Evolutionary conservation across 1,140 invertebrate species (phyloP), one percentile per base, ranked within the genome.

Genomic region (Zaprionus capensis): DNA sequence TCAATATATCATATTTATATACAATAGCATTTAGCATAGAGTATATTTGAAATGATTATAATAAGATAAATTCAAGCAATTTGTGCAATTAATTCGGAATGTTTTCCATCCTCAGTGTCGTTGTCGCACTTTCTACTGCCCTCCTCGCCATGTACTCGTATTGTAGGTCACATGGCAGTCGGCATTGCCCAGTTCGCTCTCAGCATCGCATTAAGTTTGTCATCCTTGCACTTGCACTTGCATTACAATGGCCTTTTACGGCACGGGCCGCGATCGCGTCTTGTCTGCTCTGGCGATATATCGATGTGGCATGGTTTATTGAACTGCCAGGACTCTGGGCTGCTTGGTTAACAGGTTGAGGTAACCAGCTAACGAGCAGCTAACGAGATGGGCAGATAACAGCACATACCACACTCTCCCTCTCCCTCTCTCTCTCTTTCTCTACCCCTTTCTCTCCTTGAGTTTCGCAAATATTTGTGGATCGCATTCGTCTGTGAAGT

Each of bases 401-500:
- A 63, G 17, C 70, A 44, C 55, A 61, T 67, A 22, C 71, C 63
- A 3, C 56, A 22, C 36, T 12, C 55, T 34, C 15, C 1, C 31
- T 5, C 55, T 1, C 24, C 17, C 26, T n/a, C 15, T 34, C 14
- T 9, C 55, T 56, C 28, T 4, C 9, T 12, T 5, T n/a, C 15
- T 41, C 38, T n/a, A n/a, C 38, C 38, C 15, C 38, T 41, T n/a
- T 41, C 41, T 17, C 46, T 12, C 7, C 4, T 17, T 56, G 36
- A 41, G 9, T 41, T 64, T 28, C 38, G 20, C 66, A 80, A 83
- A 84, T 87, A 66, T 87, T 87, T 87, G 75, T 56, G 68, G 61
- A 61, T 87, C 78, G 68, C 84, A 75, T 74, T 84, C 78, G 58
- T 63, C 69, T 81, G 84, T 76, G 68, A 87, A 81, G 71, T 88